Evolutionary conservation across 2,113 vertebrate genomes (phyloP).

Genomic region (Todiramphus saurophagus): DNA sequence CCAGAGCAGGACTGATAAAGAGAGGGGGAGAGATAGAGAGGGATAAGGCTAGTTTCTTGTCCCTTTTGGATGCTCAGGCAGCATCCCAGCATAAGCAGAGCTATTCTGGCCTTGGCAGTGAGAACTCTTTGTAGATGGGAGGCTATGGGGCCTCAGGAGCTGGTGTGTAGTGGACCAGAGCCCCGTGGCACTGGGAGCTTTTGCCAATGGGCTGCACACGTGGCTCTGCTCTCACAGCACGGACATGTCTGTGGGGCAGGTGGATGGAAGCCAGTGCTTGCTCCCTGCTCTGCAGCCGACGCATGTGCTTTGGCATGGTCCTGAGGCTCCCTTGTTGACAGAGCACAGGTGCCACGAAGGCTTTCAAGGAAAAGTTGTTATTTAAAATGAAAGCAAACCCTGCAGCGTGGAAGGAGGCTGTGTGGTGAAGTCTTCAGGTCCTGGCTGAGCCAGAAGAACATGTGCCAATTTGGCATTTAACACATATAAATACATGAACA

Average conservation of each 20-base stretch:
- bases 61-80: background rate
- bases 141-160: accelerated
- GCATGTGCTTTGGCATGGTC: background rate
- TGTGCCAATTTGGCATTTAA: background rate
- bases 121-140: background rate
- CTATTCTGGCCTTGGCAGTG: background rate
- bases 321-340: background rate
- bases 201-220: accelerated
- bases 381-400: background rate
- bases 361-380: background rate
- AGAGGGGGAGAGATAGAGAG: background rate
- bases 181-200: accelerated
- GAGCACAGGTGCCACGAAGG: background rate
- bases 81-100: background rate
- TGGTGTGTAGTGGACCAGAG: accelerated
- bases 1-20: background rate
- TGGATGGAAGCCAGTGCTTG: background rate
- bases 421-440: background rate
- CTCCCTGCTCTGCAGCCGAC: background rate
- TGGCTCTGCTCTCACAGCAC: background rate
- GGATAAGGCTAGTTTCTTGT: background rate
- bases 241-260: background rate
- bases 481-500: background rate
- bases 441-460: background rate
- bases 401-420: background rate